These are phyloP conservation scores for Piezodorus guildinii DNA, from an alignment of 1,140 invertebrate species.

Conservation along the genomic window DNA sequence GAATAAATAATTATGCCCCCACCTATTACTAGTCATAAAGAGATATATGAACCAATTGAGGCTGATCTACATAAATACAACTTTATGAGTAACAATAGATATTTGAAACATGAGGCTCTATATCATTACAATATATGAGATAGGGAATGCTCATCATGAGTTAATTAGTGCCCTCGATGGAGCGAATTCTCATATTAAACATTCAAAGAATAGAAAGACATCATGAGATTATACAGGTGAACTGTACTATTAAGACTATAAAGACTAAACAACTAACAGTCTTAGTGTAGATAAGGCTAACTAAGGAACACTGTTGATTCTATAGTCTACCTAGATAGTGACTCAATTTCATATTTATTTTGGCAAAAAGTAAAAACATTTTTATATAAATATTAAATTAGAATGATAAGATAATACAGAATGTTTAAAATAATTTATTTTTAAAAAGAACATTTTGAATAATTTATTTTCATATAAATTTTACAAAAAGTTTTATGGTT, in stretches of 20 bases:
- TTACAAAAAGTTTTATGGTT: slow-evolving; percentile 1
- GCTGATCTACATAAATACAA: background rate
- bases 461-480: slow-evolving; percentile 11
- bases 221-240: slow-evolving; percentile 21
- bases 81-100: slow-evolving; percentile 5
- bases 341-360: background rate
- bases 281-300: slow-evolving; percentile 25
- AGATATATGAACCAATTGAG: background rate
- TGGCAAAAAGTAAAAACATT: background rate
- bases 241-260: slow-evolving; percentile 18
- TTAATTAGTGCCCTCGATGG: background rate
- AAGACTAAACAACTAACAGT: slow-evolving; percentile 22
- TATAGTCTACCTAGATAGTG: slow-evolving; percentile 19
- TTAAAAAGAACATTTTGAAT: slow-evolving; percentile 5
- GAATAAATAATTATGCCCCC: background rate
- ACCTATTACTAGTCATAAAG: slow-evolving; percentile 7
- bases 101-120: background rate
- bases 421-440: background rate
- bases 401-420: background rate
- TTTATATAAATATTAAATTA: background rate
- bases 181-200: slow-evolving; percentile 1
- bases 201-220: slow-evolving; percentile 21
- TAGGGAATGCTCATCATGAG: slow-evolving; percentile 3
- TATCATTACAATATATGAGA: background rate
- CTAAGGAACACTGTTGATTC: slow-evolving; percentile 23